A percentile compares a stretch with the other conserved stretches of the same genome.
These are phyloP conservation scores for Branchinecta lynchi DNA, from an alignment of 1,140 invertebrate species.

Conservation along the genomic window DNA sequence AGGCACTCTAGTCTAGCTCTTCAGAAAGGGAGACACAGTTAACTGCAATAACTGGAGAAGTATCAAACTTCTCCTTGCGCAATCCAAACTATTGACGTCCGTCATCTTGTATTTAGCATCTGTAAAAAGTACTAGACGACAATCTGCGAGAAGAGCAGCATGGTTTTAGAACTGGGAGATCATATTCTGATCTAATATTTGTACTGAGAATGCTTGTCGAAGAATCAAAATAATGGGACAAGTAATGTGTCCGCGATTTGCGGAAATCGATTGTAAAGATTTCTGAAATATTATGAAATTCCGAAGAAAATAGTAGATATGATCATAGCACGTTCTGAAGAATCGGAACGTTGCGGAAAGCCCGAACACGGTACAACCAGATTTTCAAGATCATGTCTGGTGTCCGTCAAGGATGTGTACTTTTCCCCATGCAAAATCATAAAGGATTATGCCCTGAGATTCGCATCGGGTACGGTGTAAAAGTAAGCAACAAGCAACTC, in stretches of 20 bases:
- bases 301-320: neutral
- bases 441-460: neutral
- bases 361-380: neutral
- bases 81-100: neutral
- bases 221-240: conserved; percentile 6
- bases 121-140: neutral
- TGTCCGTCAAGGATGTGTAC: neutral
- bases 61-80: neutral
- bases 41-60: neutral
- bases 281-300: neutral
- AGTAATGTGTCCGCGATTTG: neutral
- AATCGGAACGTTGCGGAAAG: neutral
- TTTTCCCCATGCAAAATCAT: neutral
- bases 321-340: neutral
- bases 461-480: neutral
- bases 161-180: neutral
- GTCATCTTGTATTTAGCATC: neutral
- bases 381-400: conserved; percentile 9
- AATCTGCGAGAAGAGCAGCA: conserved; percentile 5
- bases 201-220: too few species aligned
- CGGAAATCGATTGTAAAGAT: neutral
- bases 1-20: too few species aligned
- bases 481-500: too few species aligned
- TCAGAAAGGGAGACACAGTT: neutral
- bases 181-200: conserved; percentile 6